Percentiles rank a stretch among this genome's conserved stretches.
These are phyloP conservation scores for Chrysolina americana DNA, from an alignment of 2,888 invertebrate species.

Conservation along the genomic window DNA sequence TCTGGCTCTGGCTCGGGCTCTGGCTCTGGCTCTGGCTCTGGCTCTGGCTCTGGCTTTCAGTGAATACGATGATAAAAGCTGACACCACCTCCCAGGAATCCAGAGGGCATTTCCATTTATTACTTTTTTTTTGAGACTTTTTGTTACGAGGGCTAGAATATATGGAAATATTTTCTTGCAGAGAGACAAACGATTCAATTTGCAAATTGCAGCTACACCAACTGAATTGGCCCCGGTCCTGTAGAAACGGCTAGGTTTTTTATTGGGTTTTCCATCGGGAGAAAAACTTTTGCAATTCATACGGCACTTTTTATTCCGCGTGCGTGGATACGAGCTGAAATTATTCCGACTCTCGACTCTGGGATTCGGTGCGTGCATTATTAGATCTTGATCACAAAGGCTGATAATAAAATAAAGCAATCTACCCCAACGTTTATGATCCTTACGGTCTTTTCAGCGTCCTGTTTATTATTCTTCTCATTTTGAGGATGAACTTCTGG, in stretches of 20 bases:
- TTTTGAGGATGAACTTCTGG: slow-evolving; percentile 38
- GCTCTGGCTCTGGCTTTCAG: too few species aligned
- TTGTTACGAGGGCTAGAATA: too few species aligned
- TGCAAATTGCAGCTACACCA: background rate
- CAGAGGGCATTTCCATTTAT: too few species aligned
- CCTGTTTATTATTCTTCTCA: slow-evolving; percentile 42
- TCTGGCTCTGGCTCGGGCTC: too few species aligned
- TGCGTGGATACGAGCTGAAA: slow-evolving; percentile 41
- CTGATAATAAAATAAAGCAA: slow-evolving; percentile 49
- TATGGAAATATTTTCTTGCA: background rate
- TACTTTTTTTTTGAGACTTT: too few species aligned
- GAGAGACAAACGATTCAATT: too few species aligned
- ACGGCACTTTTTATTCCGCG: slow-evolving; percentile 44
- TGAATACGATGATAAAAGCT: too few species aligned
- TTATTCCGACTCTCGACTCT: slow-evolving; percentile 41
- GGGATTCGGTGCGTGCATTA: slow-evolving; percentile 42
- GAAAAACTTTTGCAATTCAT: slow-evolving; percentile 41
- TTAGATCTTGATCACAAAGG: slow-evolving; percentile 45
- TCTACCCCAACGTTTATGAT: slow-evolving; percentile 43
- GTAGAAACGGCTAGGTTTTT: slow-evolving; percentile 25
- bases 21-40: too few species aligned
- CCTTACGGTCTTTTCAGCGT: slow-evolving; percentile 37
- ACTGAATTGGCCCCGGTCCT: background rate
- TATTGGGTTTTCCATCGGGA: slow-evolving; percentile 31
- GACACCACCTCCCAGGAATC: too few species aligned